Evolutionary conservation across 2,797 vertebrate species (phyloP).

Genomic region (Premnoplex brunnescens): DNA sequence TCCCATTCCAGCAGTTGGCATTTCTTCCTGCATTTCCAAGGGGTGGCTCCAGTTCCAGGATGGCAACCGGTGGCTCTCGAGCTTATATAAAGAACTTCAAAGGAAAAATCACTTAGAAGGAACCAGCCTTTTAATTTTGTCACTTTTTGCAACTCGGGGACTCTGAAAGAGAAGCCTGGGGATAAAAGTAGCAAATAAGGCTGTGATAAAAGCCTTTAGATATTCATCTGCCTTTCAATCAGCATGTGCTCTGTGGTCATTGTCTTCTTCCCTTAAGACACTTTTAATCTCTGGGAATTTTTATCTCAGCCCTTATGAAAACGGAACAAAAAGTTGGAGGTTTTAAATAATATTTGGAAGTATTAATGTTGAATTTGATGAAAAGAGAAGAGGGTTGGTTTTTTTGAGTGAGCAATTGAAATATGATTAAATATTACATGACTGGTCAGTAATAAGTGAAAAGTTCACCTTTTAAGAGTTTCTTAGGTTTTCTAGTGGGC

Average conservation of each 20-base stretch:
- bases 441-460: neutral
- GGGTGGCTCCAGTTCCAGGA: neutral
- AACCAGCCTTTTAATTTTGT: neutral
- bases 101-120: neutral
- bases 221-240: neutral
- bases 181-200: neutral
- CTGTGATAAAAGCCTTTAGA: neutral
- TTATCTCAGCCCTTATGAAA: neutral
- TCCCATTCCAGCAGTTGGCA: neutral
- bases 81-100: neutral
- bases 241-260: neutral
- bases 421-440: neutral
- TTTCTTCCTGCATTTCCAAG: neutral
- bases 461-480: neutral
- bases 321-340: neutral
- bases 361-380: neutral
- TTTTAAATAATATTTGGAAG: neutral
- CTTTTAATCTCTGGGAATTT: neutral
- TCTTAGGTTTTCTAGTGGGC: neutral
- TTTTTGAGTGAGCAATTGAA: neutral
- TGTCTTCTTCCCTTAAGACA: neutral
- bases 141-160: neutral
- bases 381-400: neutral
- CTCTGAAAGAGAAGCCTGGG: neutral
- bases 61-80: neutral